phyloP scores from a whole-genome alignment of 2,888 invertebrate genomes.

The Drosophila peninsularis region DNA sequence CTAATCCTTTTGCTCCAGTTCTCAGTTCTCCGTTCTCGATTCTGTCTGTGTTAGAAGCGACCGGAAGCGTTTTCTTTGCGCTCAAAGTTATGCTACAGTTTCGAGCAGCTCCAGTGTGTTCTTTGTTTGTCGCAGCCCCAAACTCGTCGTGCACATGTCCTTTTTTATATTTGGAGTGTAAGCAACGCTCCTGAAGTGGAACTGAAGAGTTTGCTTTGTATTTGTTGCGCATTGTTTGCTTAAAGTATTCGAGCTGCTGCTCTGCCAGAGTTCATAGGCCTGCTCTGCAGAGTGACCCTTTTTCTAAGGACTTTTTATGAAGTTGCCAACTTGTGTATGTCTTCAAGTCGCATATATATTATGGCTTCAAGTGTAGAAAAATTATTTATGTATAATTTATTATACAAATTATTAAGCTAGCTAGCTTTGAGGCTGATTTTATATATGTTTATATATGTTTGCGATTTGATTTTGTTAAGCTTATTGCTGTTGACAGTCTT shows the following conservation, averaged over 20 bases:
- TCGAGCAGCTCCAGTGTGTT: constrained; percentile 40
- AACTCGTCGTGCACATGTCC: background rate
- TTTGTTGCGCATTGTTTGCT: constrained; percentile 49
- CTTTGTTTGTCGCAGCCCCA: constrained; percentile 34
- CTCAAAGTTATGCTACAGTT: constrained; percentile 68
- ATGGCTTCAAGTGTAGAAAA: background rate
- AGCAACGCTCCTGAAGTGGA: constrained; percentile 47
- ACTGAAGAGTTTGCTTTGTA: constrained; percentile 55
- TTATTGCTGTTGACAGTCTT: background rate
- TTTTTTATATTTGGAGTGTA: constrained; percentile 28
- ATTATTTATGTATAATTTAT: background rate
- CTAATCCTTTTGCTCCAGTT: constrained; percentile 64
- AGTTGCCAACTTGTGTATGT: background rate
- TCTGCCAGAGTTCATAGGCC: constrained; percentile 15
- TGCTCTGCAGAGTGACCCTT: constrained; percentile 31
- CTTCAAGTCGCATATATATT: background rate
- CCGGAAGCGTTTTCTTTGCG: constrained; percentile 76
- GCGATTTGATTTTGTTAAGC: background rate
- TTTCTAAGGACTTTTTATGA: constrained; percentile 6
- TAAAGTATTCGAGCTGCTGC: constrained; percentile 20
- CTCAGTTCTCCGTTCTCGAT: constrained; percentile 7
- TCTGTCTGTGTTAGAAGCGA: constrained; percentile 54
- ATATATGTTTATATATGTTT: background rate
- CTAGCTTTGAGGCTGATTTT: background rate
- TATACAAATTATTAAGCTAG: background rate